A percentile compares a stretch with the other conserved stretches of the same genome.
Conservation (phyloP, 2,113 vertebrate species). For the Elephas maximus region DNA sequence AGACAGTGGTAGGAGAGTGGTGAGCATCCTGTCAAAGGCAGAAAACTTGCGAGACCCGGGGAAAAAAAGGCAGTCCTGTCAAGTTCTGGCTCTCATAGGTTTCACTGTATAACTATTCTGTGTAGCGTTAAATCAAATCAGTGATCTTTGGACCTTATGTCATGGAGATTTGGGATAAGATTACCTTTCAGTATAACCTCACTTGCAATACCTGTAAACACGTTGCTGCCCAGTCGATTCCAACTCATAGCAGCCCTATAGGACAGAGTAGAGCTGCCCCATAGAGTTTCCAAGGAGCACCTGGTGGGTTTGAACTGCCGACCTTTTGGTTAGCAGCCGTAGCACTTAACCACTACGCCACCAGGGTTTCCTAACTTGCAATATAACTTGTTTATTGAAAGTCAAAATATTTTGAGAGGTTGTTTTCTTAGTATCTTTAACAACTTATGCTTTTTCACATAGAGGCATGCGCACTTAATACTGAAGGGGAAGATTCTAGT, state of each 20-base stretch:
- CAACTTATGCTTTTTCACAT: not conserved
- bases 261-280: too few species aligned
- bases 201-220: too few species aligned
- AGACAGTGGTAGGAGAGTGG: not conserved
- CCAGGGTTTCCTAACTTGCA: too few species aligned
- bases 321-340: too few species aligned
- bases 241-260: too few species aligned
- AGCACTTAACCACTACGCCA: too few species aligned
- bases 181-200: not conserved
- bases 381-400: constrained; percentile 38
- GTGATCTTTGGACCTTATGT: constrained; percentile 16
- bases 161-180: constrained; percentile 36
- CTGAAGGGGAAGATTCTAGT: constrained; percentile 32
- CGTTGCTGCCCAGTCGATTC: too few species aligned
- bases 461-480: constrained; percentile 18
- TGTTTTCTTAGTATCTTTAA: constrained; percentile 41
- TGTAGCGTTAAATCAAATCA: constrained; percentile 18
- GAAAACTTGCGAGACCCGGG: not conserved
- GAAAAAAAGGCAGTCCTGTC: not conserved
- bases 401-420: constrained; percentile 24
- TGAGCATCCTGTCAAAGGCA: not conserved
- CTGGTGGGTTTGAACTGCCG: too few species aligned
- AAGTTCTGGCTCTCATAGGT: not conserved
- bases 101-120: not conserved
- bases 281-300: too few species aligned